A percentile compares a stretch with the other conserved stretches of the same genome.
phyloP scores from a whole-genome alignment of 1,140 invertebrate genomes.

The Drosophila lini region DNA sequence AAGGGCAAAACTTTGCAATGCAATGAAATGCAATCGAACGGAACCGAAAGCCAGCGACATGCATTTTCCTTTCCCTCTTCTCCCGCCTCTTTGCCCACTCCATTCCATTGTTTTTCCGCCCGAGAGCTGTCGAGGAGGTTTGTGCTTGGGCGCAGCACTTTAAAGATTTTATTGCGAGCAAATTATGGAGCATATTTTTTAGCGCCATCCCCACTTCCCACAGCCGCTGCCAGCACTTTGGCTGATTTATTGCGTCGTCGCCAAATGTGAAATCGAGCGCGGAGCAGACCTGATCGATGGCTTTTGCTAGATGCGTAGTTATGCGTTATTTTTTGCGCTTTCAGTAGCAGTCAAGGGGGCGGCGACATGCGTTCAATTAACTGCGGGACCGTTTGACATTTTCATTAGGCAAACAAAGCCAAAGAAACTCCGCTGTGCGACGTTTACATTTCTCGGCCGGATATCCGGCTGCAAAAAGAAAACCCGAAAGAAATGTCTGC shows the following conservation, averaged over 20 bases:
- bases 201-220: conserved; percentile 14
- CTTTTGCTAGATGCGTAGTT: conserved; percentile 12
- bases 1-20: conserved; percentile 55
- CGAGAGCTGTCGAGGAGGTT: conserved; percentile 29
- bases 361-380: conserved; percentile 68
- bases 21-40: conserved; percentile 71
- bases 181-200: conserved; percentile 79
- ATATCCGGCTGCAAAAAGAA: conserved; percentile 60
- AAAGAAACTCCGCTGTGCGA: conserved; percentile 47
- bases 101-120: conserved; percentile 34
- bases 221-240: conserved; percentile 5
- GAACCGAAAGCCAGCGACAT: conserved; percentile 57
- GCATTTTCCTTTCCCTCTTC: conserved; percentile 1
- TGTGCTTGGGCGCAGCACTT: conserved; percentile 70
- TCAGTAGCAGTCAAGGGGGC: conserved; percentile 22
- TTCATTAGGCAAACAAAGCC: conserved; percentile 52
- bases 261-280: conserved; percentile 69
- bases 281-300: conserved; percentile 58
- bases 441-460: conserved; percentile 78
- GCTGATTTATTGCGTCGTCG: conserved; percentile 64
- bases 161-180: conserved; percentile 75
- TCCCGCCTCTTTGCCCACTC: background rate
- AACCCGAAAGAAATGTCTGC: conserved; percentile 72
- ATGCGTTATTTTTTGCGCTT: conserved; percentile 7
- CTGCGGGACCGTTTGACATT: conserved; percentile 64